Evolutionary conservation across 2,797 vertebrate genomes (phyloP).

Genomic region (Mormyrus hasselquistii): DNA sequence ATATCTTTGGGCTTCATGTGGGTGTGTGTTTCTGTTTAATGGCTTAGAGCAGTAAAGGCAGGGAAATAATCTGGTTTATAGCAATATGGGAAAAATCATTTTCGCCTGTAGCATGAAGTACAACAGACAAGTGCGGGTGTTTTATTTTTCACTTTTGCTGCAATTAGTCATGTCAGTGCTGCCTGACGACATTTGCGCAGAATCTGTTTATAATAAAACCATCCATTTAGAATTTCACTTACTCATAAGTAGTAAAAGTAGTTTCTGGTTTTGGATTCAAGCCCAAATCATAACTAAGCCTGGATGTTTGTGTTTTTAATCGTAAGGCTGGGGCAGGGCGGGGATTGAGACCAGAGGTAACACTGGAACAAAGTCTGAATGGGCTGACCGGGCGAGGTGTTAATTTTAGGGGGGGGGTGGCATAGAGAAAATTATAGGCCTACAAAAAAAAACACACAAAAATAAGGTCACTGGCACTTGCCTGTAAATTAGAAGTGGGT

Average conservation of each 20-base stretch:
- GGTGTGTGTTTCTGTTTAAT: slow-evolving; percentile 47
- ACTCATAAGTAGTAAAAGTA: not conserved
- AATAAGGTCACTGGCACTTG: not conserved
- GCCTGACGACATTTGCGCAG: not conserved
- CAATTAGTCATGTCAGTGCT: not conserved
- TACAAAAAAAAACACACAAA: not conserved
- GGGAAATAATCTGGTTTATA: not conserved
- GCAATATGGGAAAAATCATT: not conserved
- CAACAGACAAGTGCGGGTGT: not conserved
- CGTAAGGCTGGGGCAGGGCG: not conserved
- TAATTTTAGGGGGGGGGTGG: not conserved
- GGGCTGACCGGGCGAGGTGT: not conserved
- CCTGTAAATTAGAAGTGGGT: not conserved
- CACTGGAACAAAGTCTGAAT: not conserved
- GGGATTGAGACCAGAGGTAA: not conserved
- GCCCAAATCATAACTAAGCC: not conserved
- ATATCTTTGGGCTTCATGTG: slow-evolving; percentile 40
- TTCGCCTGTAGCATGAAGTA: not conserved
- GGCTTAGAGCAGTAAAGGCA: slow-evolving; percentile 36
- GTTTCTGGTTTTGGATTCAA: not conserved
- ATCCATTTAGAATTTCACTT: not conserved
- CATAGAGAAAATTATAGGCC: not conserved
- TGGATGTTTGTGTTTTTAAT: not conserved
- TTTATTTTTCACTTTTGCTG: not conserved
- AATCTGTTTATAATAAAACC: not conserved